These are phyloP conservation scores for Acromyrmex echinatior DNA, from an alignment of 1,140 invertebrate genomes.

Conservation along the genomic window DNA sequence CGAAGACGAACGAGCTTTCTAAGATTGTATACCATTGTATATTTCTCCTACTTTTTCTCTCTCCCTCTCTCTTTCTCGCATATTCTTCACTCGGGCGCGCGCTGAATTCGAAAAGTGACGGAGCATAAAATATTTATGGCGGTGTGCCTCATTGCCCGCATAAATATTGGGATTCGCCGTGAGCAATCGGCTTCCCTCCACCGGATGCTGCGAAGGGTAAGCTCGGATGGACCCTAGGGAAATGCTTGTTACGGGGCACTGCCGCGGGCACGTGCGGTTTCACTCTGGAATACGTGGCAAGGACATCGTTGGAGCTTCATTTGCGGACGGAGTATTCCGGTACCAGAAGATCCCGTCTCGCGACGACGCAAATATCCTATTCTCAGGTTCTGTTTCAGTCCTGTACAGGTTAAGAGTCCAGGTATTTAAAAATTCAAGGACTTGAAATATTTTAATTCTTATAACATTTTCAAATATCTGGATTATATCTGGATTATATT, in stretches of 20 bases:
- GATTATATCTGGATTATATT: background rate
- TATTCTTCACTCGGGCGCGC: constrained; percentile 54
- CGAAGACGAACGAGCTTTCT: constrained; percentile 53
- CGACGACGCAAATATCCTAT: background rate
- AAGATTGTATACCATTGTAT: constrained; percentile 55
- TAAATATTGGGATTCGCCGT: constrained; percentile 74
- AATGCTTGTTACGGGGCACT: constrained; percentile 59
- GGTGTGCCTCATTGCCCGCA: constrained; percentile 73
- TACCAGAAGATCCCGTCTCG: constrained; percentile 14
- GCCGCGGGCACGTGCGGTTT: constrained; percentile 63
- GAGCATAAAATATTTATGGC: constrained; percentile 77
- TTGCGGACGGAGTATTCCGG: constrained; percentile 29
- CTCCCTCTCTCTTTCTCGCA: constrained; percentile 1
- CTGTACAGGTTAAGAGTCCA: background rate
- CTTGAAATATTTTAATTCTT: background rate
- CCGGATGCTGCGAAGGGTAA: constrained; percentile 48
- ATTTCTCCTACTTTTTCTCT: constrained; percentile 11
- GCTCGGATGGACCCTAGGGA: constrained; percentile 59
- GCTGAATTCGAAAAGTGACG: constrained; percentile 73
- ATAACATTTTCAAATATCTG: background rate
- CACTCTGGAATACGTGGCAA: constrained; percentile 52
- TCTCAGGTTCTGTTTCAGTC: background rate
- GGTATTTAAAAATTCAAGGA: background rate
- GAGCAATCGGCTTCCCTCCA: constrained; percentile 60
- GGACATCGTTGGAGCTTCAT: constrained; percentile 52